These are phyloP conservation scores for Talpa occidentalis DNA, from an alignment of 2,113 vertebrate species.

Conservation along the genomic window DNA sequence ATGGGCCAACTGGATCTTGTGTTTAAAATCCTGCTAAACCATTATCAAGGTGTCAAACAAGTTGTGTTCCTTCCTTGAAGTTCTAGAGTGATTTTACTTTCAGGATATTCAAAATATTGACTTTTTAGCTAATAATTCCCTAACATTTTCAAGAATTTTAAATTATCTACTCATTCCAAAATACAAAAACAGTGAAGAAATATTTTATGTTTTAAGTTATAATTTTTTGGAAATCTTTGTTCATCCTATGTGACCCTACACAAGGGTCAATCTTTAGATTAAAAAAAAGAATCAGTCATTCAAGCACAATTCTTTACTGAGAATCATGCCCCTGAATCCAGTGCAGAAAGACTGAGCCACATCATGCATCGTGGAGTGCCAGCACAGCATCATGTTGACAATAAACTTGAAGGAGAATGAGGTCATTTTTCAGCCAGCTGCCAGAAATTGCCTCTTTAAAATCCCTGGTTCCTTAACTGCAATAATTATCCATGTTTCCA, in stretches of 20 bases:
- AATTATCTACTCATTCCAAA: background rate
- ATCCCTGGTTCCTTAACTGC: background rate
- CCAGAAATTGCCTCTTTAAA: conserved; percentile 41
- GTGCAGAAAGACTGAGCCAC: background rate
- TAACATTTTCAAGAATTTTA: no score
- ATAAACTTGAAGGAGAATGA: conserved; percentile 34
- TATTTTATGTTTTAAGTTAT: background rate
- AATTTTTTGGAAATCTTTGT: background rate
- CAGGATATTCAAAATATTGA: background rate
- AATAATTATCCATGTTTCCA: conserved; percentile 28
- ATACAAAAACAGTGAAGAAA: background rate
- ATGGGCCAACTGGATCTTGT: background rate
- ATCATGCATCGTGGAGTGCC: background rate
- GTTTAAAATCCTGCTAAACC: background rate
- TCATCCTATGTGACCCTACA: background rate
- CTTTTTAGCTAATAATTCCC: no score
- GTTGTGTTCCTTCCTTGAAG: background rate
- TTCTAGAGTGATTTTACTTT: background rate
- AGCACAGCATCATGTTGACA: background rate
- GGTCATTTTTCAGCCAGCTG: conserved; percentile 40
- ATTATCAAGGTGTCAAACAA: background rate
- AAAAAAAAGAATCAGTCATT: background rate
- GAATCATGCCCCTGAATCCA: background rate
- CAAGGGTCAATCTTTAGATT: background rate
- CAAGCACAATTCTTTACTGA: background rate